Percentiles rank a stretch among this genome's conserved stretches.
phyloP scores from a whole-genome alignment of 2,113 vertebrate species.

The Dicerorhinus sumatrensis region DNA sequence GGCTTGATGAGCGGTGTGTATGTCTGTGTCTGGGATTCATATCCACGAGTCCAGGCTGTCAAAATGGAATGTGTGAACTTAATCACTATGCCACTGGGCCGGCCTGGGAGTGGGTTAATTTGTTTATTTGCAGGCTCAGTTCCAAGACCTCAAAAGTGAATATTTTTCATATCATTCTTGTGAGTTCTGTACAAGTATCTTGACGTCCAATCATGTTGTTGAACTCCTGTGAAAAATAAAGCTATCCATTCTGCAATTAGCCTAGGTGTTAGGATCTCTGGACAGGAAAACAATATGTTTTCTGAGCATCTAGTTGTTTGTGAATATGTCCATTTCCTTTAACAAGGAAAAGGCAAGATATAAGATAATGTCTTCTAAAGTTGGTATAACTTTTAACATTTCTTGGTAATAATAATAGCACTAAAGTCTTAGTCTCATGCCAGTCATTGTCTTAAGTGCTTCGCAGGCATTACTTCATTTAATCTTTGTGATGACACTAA shows the following conservation, averaged over 20 bases:
- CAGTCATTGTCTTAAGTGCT: background rate
- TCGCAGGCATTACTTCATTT: background rate
- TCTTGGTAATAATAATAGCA: background rate
- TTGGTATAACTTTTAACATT: background rate
- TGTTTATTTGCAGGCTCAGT: background rate
- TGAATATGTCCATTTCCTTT: slow-evolving; percentile 1
- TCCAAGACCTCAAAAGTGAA: background rate
- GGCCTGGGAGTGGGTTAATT: background rate
- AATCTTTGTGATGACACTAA: background rate
- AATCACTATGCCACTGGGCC: no score
- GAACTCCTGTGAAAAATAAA: slow-evolving; percentile 14
- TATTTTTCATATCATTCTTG: background rate
- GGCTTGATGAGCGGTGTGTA: no score
- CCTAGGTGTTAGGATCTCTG: background rate
- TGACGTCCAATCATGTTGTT: background rate
- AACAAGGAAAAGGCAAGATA: background rate
- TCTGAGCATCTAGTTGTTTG: background rate
- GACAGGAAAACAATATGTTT: background rate
- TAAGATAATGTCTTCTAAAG: background rate
- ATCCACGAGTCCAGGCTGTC: no score
- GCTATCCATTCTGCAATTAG: background rate
- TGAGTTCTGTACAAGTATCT: background rate
- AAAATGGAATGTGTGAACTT: no score
- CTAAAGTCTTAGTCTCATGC: background rate
- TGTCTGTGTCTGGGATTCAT: no score